Evolutionary conservation across 2,797 vertebrate genomes (phyloP).

Genomic region (Cynodonichthys magdalenae): DNA sequence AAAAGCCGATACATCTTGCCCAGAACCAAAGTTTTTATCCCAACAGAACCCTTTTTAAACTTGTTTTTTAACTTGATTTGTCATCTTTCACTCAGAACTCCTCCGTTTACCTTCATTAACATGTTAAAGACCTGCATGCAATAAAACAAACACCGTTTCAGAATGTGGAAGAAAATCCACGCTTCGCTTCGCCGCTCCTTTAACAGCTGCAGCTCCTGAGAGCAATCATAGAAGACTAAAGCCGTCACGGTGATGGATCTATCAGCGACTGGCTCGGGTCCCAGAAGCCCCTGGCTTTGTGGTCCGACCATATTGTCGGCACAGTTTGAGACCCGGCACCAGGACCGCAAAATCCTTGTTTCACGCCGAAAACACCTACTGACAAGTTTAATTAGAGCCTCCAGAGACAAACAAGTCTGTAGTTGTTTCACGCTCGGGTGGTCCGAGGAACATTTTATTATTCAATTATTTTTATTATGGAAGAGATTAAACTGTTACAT

Average conservation of each 20-base stretch:
- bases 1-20: no score
- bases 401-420: constrained; percentile 10
- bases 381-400: constrained; percentile 63
- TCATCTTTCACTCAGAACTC: neutral
- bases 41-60: neutral
- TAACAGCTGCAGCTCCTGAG: constrained; percentile 54
- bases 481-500: neutral
- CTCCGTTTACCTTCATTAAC: constrained; percentile 14
- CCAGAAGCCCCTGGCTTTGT: constrained; percentile 62
- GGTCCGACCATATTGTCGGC: constrained; percentile 65
- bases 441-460: constrained; percentile 9
- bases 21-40: no score
- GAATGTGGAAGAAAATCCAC: constrained; percentile 32
- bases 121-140: constrained; percentile 26
- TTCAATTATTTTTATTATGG: constrained; percentile 3
- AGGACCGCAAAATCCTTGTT: constrained; percentile 46
- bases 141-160: constrained; percentile 38
- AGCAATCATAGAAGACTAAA: constrained; percentile 53
- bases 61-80: constrained; percentile 9
- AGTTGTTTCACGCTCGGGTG: neutral
- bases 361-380: constrained; percentile 50
- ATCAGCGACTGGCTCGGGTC: constrained; percentile 64
- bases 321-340: constrained; percentile 60
- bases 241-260: constrained; percentile 66
- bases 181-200: constrained; percentile 36